These are phyloP conservation scores for Halisarca cf. caerulea DNA, from an alignment of 37 sponge, comb jelly and placozoan species.

Conservation along the genomic window DNA sequence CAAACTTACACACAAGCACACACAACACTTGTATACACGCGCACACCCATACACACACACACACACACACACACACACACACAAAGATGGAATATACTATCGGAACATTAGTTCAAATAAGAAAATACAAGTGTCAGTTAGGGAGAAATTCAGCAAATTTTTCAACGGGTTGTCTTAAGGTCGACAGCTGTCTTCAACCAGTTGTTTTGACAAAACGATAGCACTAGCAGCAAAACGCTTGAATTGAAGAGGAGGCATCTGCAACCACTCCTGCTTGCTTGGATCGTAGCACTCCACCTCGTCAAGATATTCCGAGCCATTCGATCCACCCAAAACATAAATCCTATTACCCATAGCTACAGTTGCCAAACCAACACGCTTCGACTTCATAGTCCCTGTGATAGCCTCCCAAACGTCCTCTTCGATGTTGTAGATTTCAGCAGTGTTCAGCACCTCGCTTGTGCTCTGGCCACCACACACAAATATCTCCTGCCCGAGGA, in stretches of 20 bases:
- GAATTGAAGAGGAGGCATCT: constrained; percentile 46
- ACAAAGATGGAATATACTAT: no score
- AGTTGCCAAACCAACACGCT: constrained; percentile 58
- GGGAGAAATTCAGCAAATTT: no score
- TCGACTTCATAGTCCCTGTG: constrained; percentile 34
- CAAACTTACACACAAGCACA: no score
- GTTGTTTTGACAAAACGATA: constrained; percentile 52
- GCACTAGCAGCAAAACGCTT: constrained; percentile 78
- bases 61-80: no score
- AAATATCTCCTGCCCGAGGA: constrained; percentile 77
- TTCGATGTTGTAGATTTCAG: constrained; percentile 66
- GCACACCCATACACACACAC: no score
- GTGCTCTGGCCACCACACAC: constrained; percentile 70
- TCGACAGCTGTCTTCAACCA: background rate
- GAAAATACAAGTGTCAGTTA: no score
- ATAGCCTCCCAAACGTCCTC: constrained; percentile 74
- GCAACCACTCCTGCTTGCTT: constrained; percentile 59
- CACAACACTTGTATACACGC: no score
- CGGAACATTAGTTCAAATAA: no score
- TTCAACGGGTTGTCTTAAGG: no score
- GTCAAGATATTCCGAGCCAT: constrained; percentile 75
- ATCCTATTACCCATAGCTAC: constrained; percentile 75
- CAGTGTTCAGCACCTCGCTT: constrained; percentile 55
- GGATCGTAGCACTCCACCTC: constrained; percentile 82
- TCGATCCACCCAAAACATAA: constrained; percentile 86